Evolutionary conservation across 2,797 vertebrate genomes (phyloP).

Genomic region (Chlorospingus semifuscus): DNA sequence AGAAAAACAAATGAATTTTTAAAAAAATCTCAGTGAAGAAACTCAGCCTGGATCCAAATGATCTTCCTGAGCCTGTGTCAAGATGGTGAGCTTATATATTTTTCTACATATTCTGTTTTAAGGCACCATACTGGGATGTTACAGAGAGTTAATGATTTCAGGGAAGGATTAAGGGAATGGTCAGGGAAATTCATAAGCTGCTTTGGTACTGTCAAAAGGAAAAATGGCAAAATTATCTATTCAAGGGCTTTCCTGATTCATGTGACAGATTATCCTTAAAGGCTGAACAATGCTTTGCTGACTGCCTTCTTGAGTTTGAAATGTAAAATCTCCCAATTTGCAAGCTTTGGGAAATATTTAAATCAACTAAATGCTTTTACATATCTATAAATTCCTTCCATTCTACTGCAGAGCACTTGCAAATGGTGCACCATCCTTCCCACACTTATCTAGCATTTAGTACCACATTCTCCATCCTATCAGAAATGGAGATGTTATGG

Average conservation of each 20-base stretch:
- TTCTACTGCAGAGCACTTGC: background rate
- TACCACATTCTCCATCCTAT: background rate
- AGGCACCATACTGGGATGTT: background rate
- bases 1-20: background rate
- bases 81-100: background rate
- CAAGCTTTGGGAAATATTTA: slow-evolving; percentile 7
- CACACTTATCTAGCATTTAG: background rate
- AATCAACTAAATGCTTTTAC: background rate
- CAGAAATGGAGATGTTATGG: background rate
- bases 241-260: background rate
- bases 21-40: background rate
- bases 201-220: background rate
- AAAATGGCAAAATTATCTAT: background rate
- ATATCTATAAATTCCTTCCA: background rate
- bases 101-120: background rate
- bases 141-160: background rate
- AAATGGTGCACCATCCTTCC: background rate
- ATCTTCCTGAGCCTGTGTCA: background rate
- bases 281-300: background rate
- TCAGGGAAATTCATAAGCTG: background rate
- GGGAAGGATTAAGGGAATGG: background rate
- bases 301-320: background rate
- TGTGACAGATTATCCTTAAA: background rate
- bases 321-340: background rate
- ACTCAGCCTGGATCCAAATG: background rate